These are phyloP conservation scores for Synergus gifuensis DNA, from an alignment of 2,888 invertebrate species.

Conservation along the genomic window DNA sequence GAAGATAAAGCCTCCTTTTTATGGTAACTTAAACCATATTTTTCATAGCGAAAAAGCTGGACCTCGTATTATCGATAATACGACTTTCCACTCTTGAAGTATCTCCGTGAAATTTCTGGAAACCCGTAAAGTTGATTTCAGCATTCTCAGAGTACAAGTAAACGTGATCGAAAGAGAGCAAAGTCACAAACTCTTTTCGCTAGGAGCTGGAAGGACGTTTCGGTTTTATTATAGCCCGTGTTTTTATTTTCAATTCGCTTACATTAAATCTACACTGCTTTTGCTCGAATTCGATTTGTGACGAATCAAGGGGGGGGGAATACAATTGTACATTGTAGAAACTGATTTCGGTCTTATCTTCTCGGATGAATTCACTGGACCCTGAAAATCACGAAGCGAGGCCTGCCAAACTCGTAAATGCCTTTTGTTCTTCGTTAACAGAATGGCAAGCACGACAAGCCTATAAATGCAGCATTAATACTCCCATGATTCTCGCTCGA, in stretches of 20 bases:
- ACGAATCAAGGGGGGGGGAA: neutral
- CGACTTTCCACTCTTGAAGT: neutral
- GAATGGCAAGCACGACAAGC: conserved; percentile 36
- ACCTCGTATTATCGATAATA: conserved; percentile 2
- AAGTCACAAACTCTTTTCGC: neutral
- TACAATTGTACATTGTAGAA: neutral
- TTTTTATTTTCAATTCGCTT: neutral
- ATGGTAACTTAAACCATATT: conserved; percentile 13
- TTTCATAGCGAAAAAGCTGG: neutral
- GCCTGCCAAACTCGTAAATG: conserved; percentile 45
- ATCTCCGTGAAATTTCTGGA: conserved; percentile 4
- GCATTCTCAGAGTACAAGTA: neutral
- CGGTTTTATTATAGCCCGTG: neutral
- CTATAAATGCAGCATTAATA: conserved; percentile 48
- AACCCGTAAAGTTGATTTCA: conserved; percentile 1
- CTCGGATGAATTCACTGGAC: conserved; percentile 52
- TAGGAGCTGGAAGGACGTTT: neutral
- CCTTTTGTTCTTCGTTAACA: conserved; percentile 44
- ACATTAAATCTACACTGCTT: neutral
- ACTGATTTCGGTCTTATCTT: conserved; percentile 48
- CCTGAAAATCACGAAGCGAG: conserved; percentile 53
- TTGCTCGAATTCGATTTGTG: neutral
- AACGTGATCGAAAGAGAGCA: conserved; percentile 15
- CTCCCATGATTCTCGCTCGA: conserved; percentile 47
- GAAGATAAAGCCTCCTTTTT: neutral